Base-by-base conservation (phyloP, 2,888 invertebrate species). In the Xylocampa areola region DNA sequence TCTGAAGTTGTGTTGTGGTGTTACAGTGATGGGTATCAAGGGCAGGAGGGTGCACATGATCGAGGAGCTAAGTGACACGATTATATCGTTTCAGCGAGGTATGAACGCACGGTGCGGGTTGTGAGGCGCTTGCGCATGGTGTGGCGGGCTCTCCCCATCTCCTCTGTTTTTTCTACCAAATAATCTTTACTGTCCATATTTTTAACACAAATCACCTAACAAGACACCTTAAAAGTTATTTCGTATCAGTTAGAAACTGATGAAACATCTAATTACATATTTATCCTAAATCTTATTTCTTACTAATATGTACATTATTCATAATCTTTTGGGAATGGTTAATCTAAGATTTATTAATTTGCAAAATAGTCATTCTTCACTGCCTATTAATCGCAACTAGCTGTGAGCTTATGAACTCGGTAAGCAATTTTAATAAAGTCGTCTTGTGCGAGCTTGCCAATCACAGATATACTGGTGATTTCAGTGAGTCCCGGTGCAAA, bases 51-150 rank as follows among this genome's bases (percentile, higher is more conserved):
- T 99, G 94, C 98, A 98, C 95, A 98, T 98, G 97, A 99, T 99
- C 94, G 99, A 99, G 95, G 98, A 98, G 95, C 96, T 99, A 94
- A 98, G 98, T 95, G 98, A 98, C 95, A 98, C 98, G 90, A 98
- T 99, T 94, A 98, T 99, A 95, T 98, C 98, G 92, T 99, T 99
- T 96, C 98, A 99, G 96, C 96, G 98, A 98, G 98, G 98, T 98
- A 98, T 96, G 96, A 91, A 86, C 77, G 88, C 91, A 88, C 88
- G 85, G 84, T 78, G 82, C 78, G 80, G 83, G 77, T 73, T 73
- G 74, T 71, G 77, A 70, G 68, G 66, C 82, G 84, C 85, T 88
- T 87, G 76, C 79, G 92, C 91, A 93, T 92, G 92, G 88, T 91
- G 87, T 88, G 86, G 80, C 80, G 89, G 88, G 80, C 77, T 82